phyloP scores from a whole-genome alignment of 2,797 vertebrate species.

The Mycteria americana region DNA sequence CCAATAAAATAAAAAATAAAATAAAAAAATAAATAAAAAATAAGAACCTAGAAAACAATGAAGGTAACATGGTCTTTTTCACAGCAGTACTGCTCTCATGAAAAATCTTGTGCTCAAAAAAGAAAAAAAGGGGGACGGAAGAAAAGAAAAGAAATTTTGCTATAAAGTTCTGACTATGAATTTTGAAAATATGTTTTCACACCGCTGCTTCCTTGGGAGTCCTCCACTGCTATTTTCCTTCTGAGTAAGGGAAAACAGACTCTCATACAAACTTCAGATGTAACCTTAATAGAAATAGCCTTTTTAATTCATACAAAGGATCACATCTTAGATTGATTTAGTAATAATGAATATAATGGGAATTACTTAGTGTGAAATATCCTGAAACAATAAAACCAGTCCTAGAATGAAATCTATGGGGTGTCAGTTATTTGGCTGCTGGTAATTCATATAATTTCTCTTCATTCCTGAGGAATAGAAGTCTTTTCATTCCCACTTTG shows the following conservation, averaged over 20 bases:
- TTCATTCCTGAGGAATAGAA: not conserved
- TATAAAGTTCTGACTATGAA: not conserved
- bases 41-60: not conserved
- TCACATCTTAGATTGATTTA: not conserved
- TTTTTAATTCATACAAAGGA: not conserved
- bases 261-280: not conserved
- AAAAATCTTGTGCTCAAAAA: not conserved
- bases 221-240: not conserved
- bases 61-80: not conserved
- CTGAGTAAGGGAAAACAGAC: not conserved
- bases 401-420: not conserved
- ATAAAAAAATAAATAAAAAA: not conserved
- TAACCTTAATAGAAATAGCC: not conserved
- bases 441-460: not conserved
- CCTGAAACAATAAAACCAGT: not conserved
- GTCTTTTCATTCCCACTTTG: not conserved
- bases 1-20: not conserved
- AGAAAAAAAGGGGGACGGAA: accelerated
- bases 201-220: not conserved
- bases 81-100: not conserved
- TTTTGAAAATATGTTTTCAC: not conserved
- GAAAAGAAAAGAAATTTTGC: not conserved
- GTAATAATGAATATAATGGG: not conserved
- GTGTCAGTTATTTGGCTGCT: not conserved
- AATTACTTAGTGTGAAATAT: not conserved